phyloP scores from a whole-genome alignment of 2,888 invertebrate species.

The Drosophila rellima region DNA sequence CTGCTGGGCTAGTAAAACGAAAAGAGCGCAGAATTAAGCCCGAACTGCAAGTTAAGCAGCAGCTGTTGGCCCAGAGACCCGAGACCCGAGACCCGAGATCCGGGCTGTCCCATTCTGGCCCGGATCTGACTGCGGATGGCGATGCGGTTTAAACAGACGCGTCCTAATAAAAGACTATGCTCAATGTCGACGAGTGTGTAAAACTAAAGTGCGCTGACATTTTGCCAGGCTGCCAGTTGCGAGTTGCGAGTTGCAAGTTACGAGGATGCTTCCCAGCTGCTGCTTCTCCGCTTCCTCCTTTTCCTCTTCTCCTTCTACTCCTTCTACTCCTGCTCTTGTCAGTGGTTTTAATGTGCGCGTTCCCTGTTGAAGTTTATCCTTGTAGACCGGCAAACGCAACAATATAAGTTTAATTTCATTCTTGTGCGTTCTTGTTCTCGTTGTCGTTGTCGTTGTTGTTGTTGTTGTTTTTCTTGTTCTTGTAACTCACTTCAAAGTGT shows the following conservation, averaged over 20 bases:
- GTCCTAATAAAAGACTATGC: constrained; percentile 73
- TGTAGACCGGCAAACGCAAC: constrained; percentile 66
- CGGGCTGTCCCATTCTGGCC: constrained; percentile 1
- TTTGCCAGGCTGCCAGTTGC: constrained; percentile 49
- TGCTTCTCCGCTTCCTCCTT: constrained; percentile 8
- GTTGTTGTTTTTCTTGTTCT: constrained; percentile 40
- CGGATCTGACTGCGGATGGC: constrained; percentile 40
- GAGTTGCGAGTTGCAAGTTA: constrained; percentile 5
- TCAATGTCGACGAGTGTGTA: constrained; percentile 77
- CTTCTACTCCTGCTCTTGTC: constrained; percentile 55
- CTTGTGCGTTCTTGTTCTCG: constrained; percentile 28
- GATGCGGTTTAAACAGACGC: constrained; percentile 44
- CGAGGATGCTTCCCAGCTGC: constrained; percentile 37
- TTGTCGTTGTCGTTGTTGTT: background rate
- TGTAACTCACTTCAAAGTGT: constrained; percentile 61
- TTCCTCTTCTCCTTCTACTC: constrained; percentile 7
- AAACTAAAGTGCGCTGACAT: constrained; percentile 75
- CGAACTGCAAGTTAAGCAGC: constrained; percentile 70
- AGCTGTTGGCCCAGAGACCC: constrained; percentile 48
- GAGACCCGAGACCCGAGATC: background rate
- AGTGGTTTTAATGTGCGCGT: constrained; percentile 71
- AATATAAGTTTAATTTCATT: constrained; percentile 80
- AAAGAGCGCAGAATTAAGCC: constrained; percentile 23
- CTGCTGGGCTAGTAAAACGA: constrained; percentile 12
- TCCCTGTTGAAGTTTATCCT: constrained; percentile 68